Evolutionary conservation across 2,113 vertebrate genomes (phyloP), one percentile per base, ranked within the genome.

Genomic region (Podarcis cretensis): DNA sequence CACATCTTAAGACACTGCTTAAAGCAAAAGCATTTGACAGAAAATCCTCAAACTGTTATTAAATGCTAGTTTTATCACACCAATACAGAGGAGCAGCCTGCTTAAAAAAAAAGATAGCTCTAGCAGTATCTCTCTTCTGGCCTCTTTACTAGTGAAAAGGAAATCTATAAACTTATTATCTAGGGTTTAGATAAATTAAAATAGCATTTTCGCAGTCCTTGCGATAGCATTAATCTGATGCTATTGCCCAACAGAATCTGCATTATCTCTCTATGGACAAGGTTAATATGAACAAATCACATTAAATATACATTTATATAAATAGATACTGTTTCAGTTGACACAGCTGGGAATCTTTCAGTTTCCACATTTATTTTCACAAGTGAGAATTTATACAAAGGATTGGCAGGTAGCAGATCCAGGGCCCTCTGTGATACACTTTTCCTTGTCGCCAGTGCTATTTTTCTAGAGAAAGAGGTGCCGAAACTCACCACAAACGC

Each of bases 301-400:
- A 81, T 86, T 83, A 81, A 91, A 89, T 86, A 89, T 27, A 27
- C 32, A 91, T 81, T 79, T 89, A 66, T 37, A 48, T 88, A 85
- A 76, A 69, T 83, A 88, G 30, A 32, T 57, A 91, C 35, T 85
- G 75, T 87, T 66, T 32, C n/a, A 48, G 5, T 37, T 90, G 65
- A 48, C 13, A 65, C 68, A 59, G 76, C 54, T 6, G 27, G 30
- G 84, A 82, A 65, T 74, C 5, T 40, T n/a, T 79, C 30, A 13
- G 23, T 54, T 76, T 0, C 63, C 48, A 77, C 79, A 81, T 23
- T 25, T 77, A 69, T 35, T 90, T 21, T 89, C 69, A 20, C 40
- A 0, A 0, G 4, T 35, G 25, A 54, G 76, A 25, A 54, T 25
- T 30, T 54, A 25, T 30, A 30, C 43, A 12, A 78, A 14, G 54